Evolutionary conservation across 2,888 invertebrate species (phyloP), one percentile per base, ranked within the genome.

Genomic region (Amblyjoppa fuscipennis): DNA sequence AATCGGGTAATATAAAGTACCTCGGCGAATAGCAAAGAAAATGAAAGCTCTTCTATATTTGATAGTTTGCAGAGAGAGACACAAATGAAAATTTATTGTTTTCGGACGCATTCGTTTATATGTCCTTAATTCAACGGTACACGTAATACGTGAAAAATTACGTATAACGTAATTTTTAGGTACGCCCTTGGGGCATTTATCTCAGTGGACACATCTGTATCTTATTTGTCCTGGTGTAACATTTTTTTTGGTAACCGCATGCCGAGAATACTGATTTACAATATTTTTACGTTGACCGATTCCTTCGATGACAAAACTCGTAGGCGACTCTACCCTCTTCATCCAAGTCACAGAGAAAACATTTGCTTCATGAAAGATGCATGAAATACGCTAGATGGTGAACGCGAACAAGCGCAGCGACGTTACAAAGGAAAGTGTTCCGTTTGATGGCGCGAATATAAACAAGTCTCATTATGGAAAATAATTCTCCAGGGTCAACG

Each of bases 361-460:
- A 61, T 61, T 20, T 16, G 74, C 56, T 61, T 81, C 76, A 81
- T 87, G 87, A 87, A 86, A 87, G 71, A 89, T 89, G 84, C 83
- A 88, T 84, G 86, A 71, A 85, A 88, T 87, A 76, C 68, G 75
- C 76, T 53, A 77, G 51, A 34, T 59, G 56, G 28, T 11, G 11
- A 51, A 68, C 41, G 64, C 64, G 66, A 51, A 38, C 68, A 53
- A 49, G 64, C 31, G 66, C 1, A 25, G 51, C 38, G 66, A 80
- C 77, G 85, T 86, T 83, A 85, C 80, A 84, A 79, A 82, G 80
- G 84, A 80, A 79, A 88, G 85, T 81, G 83, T 83, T 81, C 77
- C 83, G 85, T 83, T 86, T 75, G 85, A 86, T 81, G 81, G 84
- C 73, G 80, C 84, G 87, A 81, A 81, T 84, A 82, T 81, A 79